Evolutionary conservation across 2,888 invertebrate genomes (phyloP).

Genomic region (Sinopyrophorus schimmeli): DNA sequence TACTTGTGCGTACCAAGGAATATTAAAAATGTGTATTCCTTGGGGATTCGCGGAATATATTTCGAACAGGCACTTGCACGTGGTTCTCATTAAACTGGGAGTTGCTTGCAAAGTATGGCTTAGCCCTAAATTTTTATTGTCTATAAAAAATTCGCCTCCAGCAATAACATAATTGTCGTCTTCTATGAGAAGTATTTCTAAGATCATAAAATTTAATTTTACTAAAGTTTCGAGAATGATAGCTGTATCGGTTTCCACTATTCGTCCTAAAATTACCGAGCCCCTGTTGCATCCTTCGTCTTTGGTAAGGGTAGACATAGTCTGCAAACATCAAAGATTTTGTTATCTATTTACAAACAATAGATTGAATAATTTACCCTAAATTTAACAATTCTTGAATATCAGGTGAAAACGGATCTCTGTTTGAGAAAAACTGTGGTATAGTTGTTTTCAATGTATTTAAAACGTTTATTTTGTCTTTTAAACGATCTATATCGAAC

Average conservation of each 20-base stretch:
- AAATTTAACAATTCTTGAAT: conserved; percentile 5
- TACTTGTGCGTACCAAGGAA: not conserved
- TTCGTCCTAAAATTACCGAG: not conserved
- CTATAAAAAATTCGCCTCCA: conserved; percentile 31
- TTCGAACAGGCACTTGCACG: not conserved
- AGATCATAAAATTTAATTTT: conserved; percentile 1
- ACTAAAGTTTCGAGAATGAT: not conserved
- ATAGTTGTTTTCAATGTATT: not conserved
- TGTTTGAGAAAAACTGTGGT: conserved; percentile 1
- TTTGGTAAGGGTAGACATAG: conserved; percentile 3
- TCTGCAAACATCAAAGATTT: too few relatives aligned
- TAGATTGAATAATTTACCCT: not conserved
- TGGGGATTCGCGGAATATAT: not conserved
- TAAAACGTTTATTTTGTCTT: not conserved
- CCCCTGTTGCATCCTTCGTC: not conserved
- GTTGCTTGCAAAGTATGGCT: not conserved
- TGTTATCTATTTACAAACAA: too few relatives aligned
- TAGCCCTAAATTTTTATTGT: not conserved
- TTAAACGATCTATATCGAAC: not conserved
- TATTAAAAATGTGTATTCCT: not conserved
- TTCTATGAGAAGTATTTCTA: conserved; percentile 10
- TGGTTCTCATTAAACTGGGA: not conserved
- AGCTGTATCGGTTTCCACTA: not conserved
- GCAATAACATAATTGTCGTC: conserved; percentile 10
- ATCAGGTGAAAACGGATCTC: not conserved